These are phyloP conservation scores for Onchidella celtica DNA, from an alignment of 2,888 invertebrate species.

Conservation along the genomic window DNA sequence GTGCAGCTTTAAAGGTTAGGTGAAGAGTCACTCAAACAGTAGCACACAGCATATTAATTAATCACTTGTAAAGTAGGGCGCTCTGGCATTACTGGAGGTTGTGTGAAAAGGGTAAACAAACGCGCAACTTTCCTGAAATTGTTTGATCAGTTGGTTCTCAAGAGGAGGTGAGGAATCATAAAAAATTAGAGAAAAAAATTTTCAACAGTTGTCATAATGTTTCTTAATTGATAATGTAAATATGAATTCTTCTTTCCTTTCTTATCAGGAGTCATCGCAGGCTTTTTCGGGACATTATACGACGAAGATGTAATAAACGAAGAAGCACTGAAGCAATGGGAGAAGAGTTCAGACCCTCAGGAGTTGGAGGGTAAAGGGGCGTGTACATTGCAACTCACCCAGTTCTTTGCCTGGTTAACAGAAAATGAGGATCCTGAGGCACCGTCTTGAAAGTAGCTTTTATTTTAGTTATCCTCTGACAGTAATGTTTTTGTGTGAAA, in stretches of 20 bases:
- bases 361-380: conserved; percentile 91
- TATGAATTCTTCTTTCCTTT: conserved; percentile 80
- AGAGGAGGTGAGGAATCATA: too few relatives aligned
- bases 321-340: conserved; percentile 91
- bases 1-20: too few relatives aligned
- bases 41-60: too few relatives aligned
- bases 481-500: too few relatives aligned
- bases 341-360: conserved; percentile 84
- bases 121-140: too few relatives aligned
- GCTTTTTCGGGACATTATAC: conserved; percentile 89
- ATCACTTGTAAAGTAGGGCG: too few relatives aligned
- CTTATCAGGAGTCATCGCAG: conserved; percentile 89
- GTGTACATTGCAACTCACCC: conserved; percentile 87
- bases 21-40: too few relatives aligned
- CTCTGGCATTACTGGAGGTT: too few relatives aligned
- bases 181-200: too few relatives aligned
- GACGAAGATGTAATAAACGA: conserved; percentile 90
- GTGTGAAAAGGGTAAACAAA: too few relatives aligned
- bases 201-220: background rate
- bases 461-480: conserved; percentile 2
- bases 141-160: too few relatives aligned
- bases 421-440: conserved; percentile 69
- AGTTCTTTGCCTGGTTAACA: conserved; percentile 80
- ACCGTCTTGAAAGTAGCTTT: conserved; percentile 23
- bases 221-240: background rate